phyloP scores from a whole-genome alignment of 2,797 vertebrate species.

The Chelidonichthys spinosus region DNA sequence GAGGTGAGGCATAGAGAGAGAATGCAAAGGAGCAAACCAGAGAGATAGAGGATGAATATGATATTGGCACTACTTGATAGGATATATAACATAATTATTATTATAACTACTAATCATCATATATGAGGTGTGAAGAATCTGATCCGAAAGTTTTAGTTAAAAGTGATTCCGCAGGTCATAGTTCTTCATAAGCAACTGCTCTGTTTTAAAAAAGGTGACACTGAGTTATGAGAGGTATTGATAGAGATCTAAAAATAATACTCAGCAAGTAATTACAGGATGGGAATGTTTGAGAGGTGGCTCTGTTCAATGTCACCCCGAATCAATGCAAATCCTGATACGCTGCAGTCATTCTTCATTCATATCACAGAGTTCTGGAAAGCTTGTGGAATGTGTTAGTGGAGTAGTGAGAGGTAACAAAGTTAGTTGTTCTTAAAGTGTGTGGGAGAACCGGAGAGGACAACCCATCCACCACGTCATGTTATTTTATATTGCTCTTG shows the following conservation, averaged over 20 bases:
- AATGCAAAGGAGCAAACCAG: constrained; percentile 19
- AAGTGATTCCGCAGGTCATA: constrained; percentile 8
- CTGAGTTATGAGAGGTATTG: constrained; percentile 20
- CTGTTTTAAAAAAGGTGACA: constrained; percentile 33
- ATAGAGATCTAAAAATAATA: constrained; percentile 26
- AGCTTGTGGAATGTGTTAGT: not conserved
- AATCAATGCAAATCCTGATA: constrained; percentile 18
- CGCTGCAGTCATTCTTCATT: not conserved
- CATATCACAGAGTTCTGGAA: constrained; percentile 7
- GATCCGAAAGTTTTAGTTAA: not conserved
- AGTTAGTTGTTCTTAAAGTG: not conserved
- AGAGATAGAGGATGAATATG: constrained; percentile 6
- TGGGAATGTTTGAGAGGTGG: constrained; percentile 8
- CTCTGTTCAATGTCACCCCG: constrained; percentile 23
- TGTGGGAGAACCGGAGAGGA: not conserved
- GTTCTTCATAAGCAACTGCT: not conserved
- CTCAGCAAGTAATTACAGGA: constrained; percentile 18
- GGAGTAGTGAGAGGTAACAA: not conserved
- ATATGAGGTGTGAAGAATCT: too few relatives aligned
- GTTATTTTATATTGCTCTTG: too few relatives aligned
- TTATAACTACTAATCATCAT: too few relatives aligned
- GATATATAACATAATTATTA: too few relatives aligned
- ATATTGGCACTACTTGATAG: constrained; percentile 9
- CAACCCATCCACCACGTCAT: too few relatives aligned
- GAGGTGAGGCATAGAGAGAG: constrained; percentile 29